Evolutionary conservation across 2,797 vertebrate species (phyloP).

Genomic region (Ficedula albicollis): DNA sequence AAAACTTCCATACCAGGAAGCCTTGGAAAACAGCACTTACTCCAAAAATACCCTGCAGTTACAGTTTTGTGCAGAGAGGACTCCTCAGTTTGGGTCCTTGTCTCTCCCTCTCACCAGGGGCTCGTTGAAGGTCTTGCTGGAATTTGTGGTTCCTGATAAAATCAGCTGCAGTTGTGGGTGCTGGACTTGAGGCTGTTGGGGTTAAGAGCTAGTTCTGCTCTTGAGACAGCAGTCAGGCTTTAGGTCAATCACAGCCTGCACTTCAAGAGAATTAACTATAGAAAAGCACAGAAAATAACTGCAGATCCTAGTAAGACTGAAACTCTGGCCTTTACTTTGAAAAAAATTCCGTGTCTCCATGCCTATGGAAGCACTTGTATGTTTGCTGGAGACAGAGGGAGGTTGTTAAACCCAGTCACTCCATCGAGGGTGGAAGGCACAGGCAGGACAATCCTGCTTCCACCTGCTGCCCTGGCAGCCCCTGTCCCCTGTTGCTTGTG

Average conservation of each 20-base stretch:
- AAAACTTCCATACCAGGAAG: neutral
- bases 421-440: neutral
- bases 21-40: neutral
- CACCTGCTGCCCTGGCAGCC: neutral
- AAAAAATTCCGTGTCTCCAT: neutral
- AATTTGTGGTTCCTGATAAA: neutral
- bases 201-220: neutral
- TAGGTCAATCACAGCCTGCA: neutral
- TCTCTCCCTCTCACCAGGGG: neutral
- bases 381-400: neutral
- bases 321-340: neutral
- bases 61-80: neutral
- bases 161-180: neutral
- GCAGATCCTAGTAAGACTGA: neutral
- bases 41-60: neutral
- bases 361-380: accelerated
- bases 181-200: neutral
- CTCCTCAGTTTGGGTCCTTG: neutral
- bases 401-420: neutral
- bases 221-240: neutral
- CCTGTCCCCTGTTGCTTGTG: accelerated
- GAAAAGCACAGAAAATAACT: neutral
- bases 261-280: neutral
- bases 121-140: neutral
- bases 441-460: neutral